Percentiles rank a stretch among this genome's conserved stretches.
phyloP scores from a whole-genome alignment of 2,888 invertebrate species.

The Gasteruption jaculator region DNA sequence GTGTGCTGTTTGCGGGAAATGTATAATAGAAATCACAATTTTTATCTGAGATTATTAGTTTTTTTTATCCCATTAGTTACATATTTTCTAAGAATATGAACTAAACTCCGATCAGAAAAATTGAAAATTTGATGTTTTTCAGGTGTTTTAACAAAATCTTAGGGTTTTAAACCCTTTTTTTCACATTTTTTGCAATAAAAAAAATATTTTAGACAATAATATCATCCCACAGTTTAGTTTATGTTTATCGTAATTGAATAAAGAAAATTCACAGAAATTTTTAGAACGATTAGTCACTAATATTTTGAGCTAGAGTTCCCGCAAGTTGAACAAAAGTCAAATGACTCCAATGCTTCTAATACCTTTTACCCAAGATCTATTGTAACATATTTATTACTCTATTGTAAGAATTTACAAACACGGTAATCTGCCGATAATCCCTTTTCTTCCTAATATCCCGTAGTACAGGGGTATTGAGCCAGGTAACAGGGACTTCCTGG shows the following conservation, averaged over 20 bases:
- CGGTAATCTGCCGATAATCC: too few species aligned
- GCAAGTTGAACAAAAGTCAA: slow-evolving; percentile 15
- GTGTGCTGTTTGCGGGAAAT: slow-evolving; percentile 14
- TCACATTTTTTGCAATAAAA: slow-evolving; percentile 14
- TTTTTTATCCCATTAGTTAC: slow-evolving; percentile 12
- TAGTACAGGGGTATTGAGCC: too few species aligned
- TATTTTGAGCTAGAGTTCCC: too few species aligned
- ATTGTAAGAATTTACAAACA: too few species aligned
- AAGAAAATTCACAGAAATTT: slow-evolving; percentile 18
- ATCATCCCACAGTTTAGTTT: slow-evolving; percentile 15
- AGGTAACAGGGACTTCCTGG: too few species aligned
- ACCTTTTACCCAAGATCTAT: too few species aligned
- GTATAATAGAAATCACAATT: slow-evolving; percentile 13
- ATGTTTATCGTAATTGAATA: slow-evolving; percentile 13
- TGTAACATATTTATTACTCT: too few species aligned
- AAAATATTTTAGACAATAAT: slow-evolving; percentile 17
- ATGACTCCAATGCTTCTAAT: too few species aligned
- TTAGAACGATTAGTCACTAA: slow-evolving; percentile 13
- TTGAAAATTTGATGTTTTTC: too few species aligned
- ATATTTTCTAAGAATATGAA: slow-evolving; percentile 18
- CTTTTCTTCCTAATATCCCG: too few species aligned
- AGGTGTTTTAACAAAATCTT: slow-evolving; percentile 17
- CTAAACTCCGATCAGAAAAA: slow-evolving; percentile 10
- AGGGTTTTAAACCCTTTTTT: slow-evolving; percentile 17
- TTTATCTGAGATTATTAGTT: slow-evolving; percentile 15